Evolutionary conservation across 2,888 invertebrate species (phyloP).

Genomic region (Melinopterus prodromus): DNA sequence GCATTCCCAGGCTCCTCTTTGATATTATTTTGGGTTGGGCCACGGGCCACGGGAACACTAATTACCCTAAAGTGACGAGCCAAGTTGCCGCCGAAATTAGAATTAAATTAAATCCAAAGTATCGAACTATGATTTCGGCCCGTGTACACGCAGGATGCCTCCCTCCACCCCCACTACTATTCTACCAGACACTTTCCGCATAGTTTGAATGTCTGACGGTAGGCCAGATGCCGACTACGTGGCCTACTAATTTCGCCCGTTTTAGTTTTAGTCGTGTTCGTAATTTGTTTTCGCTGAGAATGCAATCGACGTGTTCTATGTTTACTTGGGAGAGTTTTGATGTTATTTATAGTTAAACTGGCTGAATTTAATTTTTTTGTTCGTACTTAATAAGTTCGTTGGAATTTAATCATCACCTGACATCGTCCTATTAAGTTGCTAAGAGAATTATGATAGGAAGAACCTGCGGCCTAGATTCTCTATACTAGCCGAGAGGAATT

Average conservation of each 20-base stretch:
- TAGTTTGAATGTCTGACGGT: neutral
- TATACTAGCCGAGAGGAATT: no score
- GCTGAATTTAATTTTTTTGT: no score
- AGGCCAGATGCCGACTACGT: constrained; percentile 16
- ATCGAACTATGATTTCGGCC: constrained; percentile 32
- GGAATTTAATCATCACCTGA: no score
- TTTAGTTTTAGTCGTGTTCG: neutral
- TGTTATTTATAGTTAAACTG: no score
- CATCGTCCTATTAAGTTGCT: no score
- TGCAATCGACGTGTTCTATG: neutral
- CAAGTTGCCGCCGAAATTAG: constrained; percentile 31
- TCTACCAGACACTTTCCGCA: neutral
- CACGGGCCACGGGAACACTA: constrained; percentile 50
- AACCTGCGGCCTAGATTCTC: no score
- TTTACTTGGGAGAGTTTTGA: no score
- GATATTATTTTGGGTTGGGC: constrained; percentile 52
- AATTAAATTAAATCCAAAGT: constrained; percentile 37
- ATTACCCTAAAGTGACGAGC: constrained; percentile 43
- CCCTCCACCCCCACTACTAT: neutral
- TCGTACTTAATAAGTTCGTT: no score
- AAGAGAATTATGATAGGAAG: no score
- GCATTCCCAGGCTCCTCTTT: constrained; percentile 51
- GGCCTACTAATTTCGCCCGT: neutral
- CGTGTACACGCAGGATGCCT: constrained; percentile 12
- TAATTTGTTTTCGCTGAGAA: neutral